Evolutionary conservation across 2,888 invertebrate genomes (phyloP), one percentile per base, ranked within the genome.

Genomic region (Cryptus viduatorius): DNA sequence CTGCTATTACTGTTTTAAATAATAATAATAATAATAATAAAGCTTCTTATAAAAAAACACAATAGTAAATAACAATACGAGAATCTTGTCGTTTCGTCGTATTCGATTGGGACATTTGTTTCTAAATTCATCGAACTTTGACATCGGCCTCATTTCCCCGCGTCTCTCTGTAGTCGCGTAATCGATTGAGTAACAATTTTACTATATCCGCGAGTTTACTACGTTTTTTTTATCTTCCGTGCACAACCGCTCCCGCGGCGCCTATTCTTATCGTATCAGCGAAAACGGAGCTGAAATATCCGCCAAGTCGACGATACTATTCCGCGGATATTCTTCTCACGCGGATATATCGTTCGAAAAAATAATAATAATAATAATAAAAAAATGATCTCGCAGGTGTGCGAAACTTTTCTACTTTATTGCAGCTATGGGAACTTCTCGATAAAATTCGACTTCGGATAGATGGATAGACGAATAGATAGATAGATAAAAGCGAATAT

Each of bases 71-170:
- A 37, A 37, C 37, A 37, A 37, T 37, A 37, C 8, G 37, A 37
- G 3, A 37, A 37, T 37, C 37, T 37, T 5, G 8, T 37, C 37
- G 4, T 56, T 46, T 19, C 19, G 37, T 50, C 50, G 31, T 31
- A 12, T 29, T 10, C 53, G 37, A 37, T 37, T 10, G 3, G 42
- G 12, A 64, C 64, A 19, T 75, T 79, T 44, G 44, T 79, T 65
- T 56, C 29, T 48, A 37, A 68, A 80, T 68, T 68, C 24, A 61
- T 80, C 68, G 73, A 48, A 75, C 73, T 80, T 73, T 75, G 79
- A 80, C 19, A 80, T 73, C 59, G 59, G 46, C 67, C 65, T 65
- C 53, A 56, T 72, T 46, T 44, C 72, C 53, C 56, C 65, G 19
- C n/a, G 31, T 42, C 14, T 10, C 50, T 16, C 46, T 31, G n/a